Percentiles rank a stretch among this genome's conserved stretches.
Conservation (phyloP, 2,113 vertebrate genomes). For the Daboia siamensis region DNA sequence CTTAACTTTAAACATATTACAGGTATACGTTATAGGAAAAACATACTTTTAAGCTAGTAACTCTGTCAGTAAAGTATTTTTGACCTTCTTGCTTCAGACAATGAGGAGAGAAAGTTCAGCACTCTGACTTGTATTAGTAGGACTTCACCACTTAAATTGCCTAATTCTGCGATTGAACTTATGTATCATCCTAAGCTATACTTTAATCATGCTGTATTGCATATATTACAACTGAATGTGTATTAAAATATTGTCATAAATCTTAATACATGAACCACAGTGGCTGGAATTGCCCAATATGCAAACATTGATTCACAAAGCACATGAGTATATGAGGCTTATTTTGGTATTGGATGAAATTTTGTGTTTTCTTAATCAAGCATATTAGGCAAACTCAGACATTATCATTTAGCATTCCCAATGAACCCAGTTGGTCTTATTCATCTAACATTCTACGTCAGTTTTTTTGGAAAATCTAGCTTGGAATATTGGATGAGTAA, state of each 20-base stretch:
- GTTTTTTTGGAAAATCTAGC: not conserved
- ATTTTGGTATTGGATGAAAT: not conserved
- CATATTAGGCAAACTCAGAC: not conserved
- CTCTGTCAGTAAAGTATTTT: not conserved
- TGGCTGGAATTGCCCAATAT: not conserved
- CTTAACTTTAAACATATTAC: conserved; percentile 36
- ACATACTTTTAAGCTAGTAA: not conserved
- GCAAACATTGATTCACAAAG: not conserved
- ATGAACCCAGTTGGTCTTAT: not conserved
- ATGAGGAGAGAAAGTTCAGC: not conserved
- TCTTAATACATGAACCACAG: not conserved
- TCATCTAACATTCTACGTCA: not conserved
- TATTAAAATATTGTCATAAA: not conserved
- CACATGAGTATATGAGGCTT: not conserved
- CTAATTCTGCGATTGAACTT: not conserved
- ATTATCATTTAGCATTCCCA: not conserved
- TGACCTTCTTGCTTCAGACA: not conserved
- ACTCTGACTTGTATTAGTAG: not conserved
- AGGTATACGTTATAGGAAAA: conserved; percentile 25
- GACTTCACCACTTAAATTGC: not conserved
- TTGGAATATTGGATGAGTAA: not conserved
- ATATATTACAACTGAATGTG: too few relatives aligned
- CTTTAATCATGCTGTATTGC: not conserved
- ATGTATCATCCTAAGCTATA: not conserved
- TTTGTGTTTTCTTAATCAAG: not conserved